Percentiles rank a stretch among this genome's conserved stretches.
phyloP scores from a whole-genome alignment of 2,113 vertebrate genomes.

The Archocentrus centrarchus region DNA sequence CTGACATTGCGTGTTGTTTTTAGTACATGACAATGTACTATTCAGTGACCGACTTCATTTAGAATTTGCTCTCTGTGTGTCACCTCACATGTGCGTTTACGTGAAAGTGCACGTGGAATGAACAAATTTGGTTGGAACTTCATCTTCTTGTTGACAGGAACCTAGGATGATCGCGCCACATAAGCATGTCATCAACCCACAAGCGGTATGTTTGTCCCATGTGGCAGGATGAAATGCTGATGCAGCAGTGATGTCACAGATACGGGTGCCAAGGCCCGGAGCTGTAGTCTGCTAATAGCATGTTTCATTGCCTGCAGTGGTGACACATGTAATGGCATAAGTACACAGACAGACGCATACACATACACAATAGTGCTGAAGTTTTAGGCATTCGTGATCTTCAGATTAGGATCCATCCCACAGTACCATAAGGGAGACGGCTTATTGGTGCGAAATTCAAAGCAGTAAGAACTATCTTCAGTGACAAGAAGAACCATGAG shows the following conservation, averaged over 20 bases:
- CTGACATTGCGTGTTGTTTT: constrained; percentile 63
- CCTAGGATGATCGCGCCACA: constrained; percentile 49
- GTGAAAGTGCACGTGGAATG: constrained; percentile 20
- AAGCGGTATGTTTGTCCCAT: constrained; percentile 66
- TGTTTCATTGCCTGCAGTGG: constrained; percentile 30
- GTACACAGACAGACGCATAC: constrained; percentile 10
- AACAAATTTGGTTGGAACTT: constrained; percentile 50
- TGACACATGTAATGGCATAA: constrained; percentile 34
- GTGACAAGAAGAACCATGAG: not conserved
- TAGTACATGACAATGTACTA: constrained; percentile 49
- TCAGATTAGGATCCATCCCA: not conserved
- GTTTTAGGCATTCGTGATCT: not conserved
- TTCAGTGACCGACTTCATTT: constrained; percentile 36
- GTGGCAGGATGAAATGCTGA: constrained; percentile 63
- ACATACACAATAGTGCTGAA: not conserved
- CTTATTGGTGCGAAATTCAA: not conserved
- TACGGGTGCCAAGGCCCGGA: constrained; percentile 35
- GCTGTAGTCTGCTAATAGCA: constrained; percentile 52
- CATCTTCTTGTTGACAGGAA: constrained; percentile 70
- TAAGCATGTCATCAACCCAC: constrained; percentile 70
- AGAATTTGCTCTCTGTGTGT: constrained; percentile 24
- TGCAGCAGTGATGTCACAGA: constrained; percentile 62
- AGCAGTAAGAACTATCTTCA: not conserved
- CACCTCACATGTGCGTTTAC: not conserved
- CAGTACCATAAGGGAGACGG: not conserved